Evolutionary conservation across 2,888 invertebrate species (phyloP), one percentile per base, ranked within the genome.

Genomic region (Lepidonotus clava): DNA sequence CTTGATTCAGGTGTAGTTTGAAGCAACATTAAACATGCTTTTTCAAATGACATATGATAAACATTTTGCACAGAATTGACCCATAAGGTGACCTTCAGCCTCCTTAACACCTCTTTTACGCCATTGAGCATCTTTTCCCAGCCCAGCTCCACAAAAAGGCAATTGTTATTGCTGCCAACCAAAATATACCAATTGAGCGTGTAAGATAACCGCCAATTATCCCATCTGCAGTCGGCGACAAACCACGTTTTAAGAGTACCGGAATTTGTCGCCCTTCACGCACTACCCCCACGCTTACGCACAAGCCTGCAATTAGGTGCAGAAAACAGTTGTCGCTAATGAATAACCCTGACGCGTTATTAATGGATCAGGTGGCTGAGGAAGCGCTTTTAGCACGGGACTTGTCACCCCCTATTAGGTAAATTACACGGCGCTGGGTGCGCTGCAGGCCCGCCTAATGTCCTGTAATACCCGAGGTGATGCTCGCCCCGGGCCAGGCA

Each of bases 381-480:
- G 24, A 34, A 11, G 80, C 46, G 24, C 46, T 41, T 34, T 11
- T 11, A 46, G 46, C 80, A 46, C 14, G 8, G 8, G 80, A 71
- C 24, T 51, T 32, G 80, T 41, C 46, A 80, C 51, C 46, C 51
- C 51, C 80, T 46, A 80, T 80, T 80, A 80, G 28, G 80, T 14
- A 41, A 80, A 80, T 80, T 80, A 46, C 80, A 28, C 51, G 28
- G 5, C 46, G 28, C n/a, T 1, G 41, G 80, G 80, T 6, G 46
- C 46, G 51, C 46, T 46, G 46, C 28, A 14, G 77, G 5, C 77
- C 8, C 80, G 28, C 18, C 41, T 80, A 80, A 80, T 80, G 80
- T 51, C 80, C n/a, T 41, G 51, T 80, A 80, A 80, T 80, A 80
- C 80, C 80, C 80, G 80, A 46, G 46, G 18, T 11, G 46, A 18